Evolutionary conservation across 2,888 invertebrate species (phyloP).

Genomic region (Plebejus argus): DNA sequence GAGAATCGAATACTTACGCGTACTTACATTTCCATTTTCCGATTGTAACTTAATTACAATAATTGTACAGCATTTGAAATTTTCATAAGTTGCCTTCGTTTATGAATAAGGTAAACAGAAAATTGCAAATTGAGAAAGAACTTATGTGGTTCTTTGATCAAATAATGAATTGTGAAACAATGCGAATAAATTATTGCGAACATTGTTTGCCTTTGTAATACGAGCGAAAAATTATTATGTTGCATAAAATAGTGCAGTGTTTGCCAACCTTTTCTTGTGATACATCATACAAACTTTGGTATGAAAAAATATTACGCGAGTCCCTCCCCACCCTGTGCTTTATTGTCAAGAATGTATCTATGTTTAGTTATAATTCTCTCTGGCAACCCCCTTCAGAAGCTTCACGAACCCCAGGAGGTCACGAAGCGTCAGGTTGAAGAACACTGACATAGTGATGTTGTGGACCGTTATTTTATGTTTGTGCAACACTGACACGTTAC

Average conservation of each 20-base stretch:
- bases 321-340: no score
- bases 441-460: no score
- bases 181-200: background rate
- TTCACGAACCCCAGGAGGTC: no score
- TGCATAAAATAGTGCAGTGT: background rate
- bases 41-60: background rate
- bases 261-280: no score
- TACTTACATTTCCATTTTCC: background rate
- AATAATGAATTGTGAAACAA: background rate
- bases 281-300: no score
- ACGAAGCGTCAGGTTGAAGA: no score
- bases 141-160: background rate
- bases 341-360: no score
- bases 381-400: no score
- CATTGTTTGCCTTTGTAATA: conserved; percentile 7
- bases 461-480: conserved; percentile 15
- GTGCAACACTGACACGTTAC: conserved; percentile 25
- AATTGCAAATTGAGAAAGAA: background rate
- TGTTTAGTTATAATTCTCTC: no score
- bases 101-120: background rate
- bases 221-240: conserved; percentile 4
- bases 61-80: background rate
- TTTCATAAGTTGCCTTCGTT: background rate
- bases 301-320: no score
- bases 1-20: background rate